Conservation (phyloP, 2,888 invertebrate species). For the Prostheceraeus crozeri region DNA sequence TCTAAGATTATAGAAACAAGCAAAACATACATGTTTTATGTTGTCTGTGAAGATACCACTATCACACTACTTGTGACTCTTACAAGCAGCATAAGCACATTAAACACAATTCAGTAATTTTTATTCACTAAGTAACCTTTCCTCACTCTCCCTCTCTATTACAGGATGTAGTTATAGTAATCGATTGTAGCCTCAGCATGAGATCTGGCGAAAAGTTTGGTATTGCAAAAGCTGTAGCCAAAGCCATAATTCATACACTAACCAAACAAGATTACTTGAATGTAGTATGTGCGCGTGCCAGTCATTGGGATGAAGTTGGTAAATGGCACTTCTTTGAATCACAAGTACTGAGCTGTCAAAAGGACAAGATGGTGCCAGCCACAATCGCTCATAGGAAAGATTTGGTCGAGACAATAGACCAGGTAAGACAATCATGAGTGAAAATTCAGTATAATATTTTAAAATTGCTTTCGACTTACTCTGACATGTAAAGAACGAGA, state of each 20-base stretch:
- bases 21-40: too few species aligned
- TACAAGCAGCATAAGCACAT: too few species aligned
- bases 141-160: too few species aligned
- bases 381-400: conserved; percentile 56
- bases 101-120: too few species aligned
- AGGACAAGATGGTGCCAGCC: conserved; percentile 54
- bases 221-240: conserved; percentile 56
- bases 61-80: too few species aligned
- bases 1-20: too few species aligned
- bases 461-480: too few species aligned
- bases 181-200: conserved; percentile 57
- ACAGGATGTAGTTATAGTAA: conserved; percentile 57
- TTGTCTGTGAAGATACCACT: too few species aligned
- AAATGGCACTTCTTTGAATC: conserved; percentile 55
- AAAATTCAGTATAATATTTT: too few species aligned
- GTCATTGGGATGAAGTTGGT: conserved; percentile 58
- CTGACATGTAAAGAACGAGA: too few species aligned
- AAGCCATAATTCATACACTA: conserved; percentile 56
- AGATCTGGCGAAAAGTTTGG: conserved; percentile 55
- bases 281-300: conserved; percentile 56
- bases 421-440: too few species aligned
- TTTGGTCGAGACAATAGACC: conserved; percentile 54
- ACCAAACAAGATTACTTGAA: conserved; percentile 58
- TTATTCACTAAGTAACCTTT: too few species aligned
- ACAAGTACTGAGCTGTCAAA: conserved; percentile 55